Evolutionary conservation across 1,140 invertebrate species (phyloP).

Genomic region (Drosophila paulistorum): DNA sequence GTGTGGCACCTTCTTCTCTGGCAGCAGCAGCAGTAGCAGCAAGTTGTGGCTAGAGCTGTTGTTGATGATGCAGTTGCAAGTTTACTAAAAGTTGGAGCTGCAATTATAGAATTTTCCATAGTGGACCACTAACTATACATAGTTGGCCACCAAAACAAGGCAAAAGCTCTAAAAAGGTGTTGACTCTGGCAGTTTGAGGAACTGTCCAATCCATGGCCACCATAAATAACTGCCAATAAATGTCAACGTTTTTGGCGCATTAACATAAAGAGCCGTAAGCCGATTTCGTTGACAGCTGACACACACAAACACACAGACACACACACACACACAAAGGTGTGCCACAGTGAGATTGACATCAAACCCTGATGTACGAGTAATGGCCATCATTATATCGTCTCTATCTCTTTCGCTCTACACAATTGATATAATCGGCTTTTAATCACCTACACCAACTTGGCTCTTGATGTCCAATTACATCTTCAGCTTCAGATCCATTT

Average conservation of each 20-base stretch:
- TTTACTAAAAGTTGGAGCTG: conserved; percentile 59
- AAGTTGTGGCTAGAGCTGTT: background rate
- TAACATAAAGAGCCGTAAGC: conserved; percentile 72
- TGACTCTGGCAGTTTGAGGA: conserved; percentile 36
- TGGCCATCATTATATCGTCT: conserved; percentile 46
- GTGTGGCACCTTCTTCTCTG: conserved; percentile 12
- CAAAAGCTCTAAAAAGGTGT: conserved; percentile 60
- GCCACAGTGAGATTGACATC: conserved; percentile 2
- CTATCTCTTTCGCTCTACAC: conserved; percentile 25
- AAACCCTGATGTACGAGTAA: conserved; percentile 6
- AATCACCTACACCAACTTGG: conserved; percentile 69
- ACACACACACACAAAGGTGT: background rate
- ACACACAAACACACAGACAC: conserved; percentile 10
- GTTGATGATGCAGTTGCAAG: too few species aligned
- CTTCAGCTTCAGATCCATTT: conserved; percentile 4
- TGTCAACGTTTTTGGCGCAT: conserved; percentile 75
- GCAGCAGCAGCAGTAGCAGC: background rate
- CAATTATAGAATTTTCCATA: conserved; percentile 66
- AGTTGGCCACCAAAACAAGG: conserved; percentile 50
- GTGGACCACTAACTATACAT: conserved; percentile 37
- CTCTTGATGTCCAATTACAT: conserved; percentile 62
- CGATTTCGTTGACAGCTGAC: conserved; percentile 69
- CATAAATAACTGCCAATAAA: conserved; percentile 80
- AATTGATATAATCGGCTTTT: conserved; percentile 78
- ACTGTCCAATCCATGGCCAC: conserved; percentile 47